Base-by-base conservation (phyloP, 2,113 vertebrate genomes). In the Sigmodon hispidus region DNA sequence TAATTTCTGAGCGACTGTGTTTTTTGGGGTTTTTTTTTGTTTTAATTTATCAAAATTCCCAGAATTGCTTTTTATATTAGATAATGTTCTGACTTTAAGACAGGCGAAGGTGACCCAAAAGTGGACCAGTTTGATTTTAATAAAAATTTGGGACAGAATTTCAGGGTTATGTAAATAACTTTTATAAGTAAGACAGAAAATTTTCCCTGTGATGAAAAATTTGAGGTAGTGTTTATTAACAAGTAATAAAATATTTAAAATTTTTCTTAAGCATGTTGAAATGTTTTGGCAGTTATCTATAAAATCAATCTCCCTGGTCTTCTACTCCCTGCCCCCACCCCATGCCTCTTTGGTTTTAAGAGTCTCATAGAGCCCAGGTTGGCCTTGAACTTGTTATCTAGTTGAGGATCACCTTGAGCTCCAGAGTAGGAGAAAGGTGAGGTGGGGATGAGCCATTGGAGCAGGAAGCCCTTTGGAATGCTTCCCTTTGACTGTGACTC, bases 201-300 rank as follows among this genome's bases (percentile, higher is more conserved):
- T 79, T 79, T 75, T 15, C 24, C n/a, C 59, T 75, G 94, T 77
- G 59, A 43, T 81, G 85, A 91, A 93, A 91, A 86, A 72, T 65
- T 73, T 31, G 45, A 75, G 69, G 9, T 67, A 34, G 34, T 80
- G 88, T 61, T 85, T 93, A 43, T 88, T 29, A 50, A 16, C 12
- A 43, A 50, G 36, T 80, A 55, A 67, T 63, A 76, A 94, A 57
- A 75, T 87, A 76, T 84, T 94, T 43, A 70, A 48, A 92, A 55
- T 55, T 22, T 61, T 93, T 12, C 34, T 29, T 31, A 22, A 16
- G 86, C 36, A 93, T 36, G n/a, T 36, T 52, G 72, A 85, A 79
- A 7, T 36, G 84, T 88, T 83, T 89, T 87, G 85, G 7, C 61
- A 13, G 89, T 90, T 92, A 21, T 65, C 29, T 87, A 94, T 89